Conservation (phyloP, 2,113 vertebrate genomes). For the human region GRCh38 chr2:47007001-47007500, state of each 20-base stretch:
- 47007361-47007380: conserved; percentile 74
- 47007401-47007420: conserved; percentile 57
- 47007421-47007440: conserved; percentile 46
- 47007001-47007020: background rate
- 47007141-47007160: background rate
- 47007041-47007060: rapidly evolving
- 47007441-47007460: conserved; percentile 71
- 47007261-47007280: too few species aligned
- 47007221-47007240: background rate
- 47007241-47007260: background rate
- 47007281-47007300: background rate
- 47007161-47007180: background rate
- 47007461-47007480: conserved; percentile 69
- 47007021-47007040: background rate
- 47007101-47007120: background rate
- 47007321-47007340: background rate
- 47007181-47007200: background rate
- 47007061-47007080: background rate
- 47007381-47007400: conserved; percentile 55
- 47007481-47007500: conserved; percentile 78
- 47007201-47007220: rapidly evolving
- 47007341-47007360: conserved; percentile 45
- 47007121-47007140: background rate
- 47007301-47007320: background rate
- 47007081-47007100: background rate